phyloP scores from a whole-genome alignment of 2,113 vertebrate species.

The Echinops telfairi region DNA sequence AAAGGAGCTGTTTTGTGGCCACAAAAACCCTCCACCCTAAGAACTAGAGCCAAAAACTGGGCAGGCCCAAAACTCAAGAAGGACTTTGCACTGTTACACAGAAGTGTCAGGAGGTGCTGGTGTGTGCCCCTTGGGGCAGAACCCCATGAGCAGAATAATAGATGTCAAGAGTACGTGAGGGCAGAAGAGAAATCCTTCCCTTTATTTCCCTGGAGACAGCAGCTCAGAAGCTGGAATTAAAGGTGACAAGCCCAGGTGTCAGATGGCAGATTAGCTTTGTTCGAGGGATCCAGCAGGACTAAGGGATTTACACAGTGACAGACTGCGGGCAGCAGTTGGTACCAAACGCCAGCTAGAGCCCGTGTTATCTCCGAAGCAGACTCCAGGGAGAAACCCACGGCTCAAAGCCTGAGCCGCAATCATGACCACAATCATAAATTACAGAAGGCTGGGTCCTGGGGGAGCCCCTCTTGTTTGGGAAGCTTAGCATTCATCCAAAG shows the following conservation, averaged over 20 bases:
- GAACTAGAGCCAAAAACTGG: slow-evolving; percentile 56
- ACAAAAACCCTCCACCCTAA: neutral
- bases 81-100: slow-evolving; percentile 1
- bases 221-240: slow-evolving; percentile 72
- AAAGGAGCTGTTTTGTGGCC: slow-evolving; percentile 29
- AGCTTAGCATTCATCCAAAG: slow-evolving; percentile 42
- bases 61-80: slow-evolving; percentile 32
- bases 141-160: neutral
- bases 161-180: slow-evolving; percentile 39
- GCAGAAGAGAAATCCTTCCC: slow-evolving; percentile 64
- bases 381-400: slow-evolving; percentile 26
- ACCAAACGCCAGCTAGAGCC: slow-evolving; percentile 51
- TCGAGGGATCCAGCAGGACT: slow-evolving; percentile 64
- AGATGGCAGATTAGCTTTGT: slow-evolving; percentile 65
- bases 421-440: neutral
- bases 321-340: neutral
- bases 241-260: slow-evolving; percentile 70
- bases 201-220: slow-evolving; percentile 79
- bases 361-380: slow-evolving; percentile 33
- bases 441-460: neutral
- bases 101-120: neutral
- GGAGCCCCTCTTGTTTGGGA: slow-evolving; percentile 23
- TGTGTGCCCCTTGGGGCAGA: neutral
- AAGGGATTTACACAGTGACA: slow-evolving; percentile 71
- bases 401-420: neutral